Percentiles rank a stretch among this genome's conserved stretches.
phyloP scores from a whole-genome alignment of 2,113 vertebrate species.

The Kryptolebias marmoratus region DNA sequence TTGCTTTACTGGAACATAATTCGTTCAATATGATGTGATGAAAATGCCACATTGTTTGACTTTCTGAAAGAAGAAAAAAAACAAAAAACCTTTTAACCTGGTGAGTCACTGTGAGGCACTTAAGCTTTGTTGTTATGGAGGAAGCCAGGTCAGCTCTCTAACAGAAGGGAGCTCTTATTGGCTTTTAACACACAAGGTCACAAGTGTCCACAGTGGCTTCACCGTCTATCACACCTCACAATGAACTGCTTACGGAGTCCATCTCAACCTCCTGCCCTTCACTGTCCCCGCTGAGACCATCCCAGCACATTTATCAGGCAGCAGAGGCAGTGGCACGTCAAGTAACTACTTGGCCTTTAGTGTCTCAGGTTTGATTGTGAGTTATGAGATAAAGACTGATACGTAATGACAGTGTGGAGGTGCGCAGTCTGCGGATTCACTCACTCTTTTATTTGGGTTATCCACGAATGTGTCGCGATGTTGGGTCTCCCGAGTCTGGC shows the following conservation, averaged over 20 bases:
- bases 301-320: conserved; percentile 66
- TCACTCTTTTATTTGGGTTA: too few species aligned
- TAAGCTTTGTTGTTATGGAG: conserved; percentile 22
- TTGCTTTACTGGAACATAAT: conserved; percentile 13
- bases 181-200: conserved; percentile 66
- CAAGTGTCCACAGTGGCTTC: conserved; percentile 38
- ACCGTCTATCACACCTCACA: conserved; percentile 69
- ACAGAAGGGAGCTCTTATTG: conserved; percentile 64
- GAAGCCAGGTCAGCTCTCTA: conserved; percentile 48
- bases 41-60: conserved; percentile 59
- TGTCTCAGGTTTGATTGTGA: conserved; percentile 64
- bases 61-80: conserved; percentile 29
- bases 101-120: conserved; percentile 19
- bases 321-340: conserved; percentile 56
- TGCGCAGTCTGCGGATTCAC: too few species aligned
- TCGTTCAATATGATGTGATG: conserved; percentile 37
- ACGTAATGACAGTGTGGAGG: conserved; percentile 30
- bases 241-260: conserved; percentile 69
- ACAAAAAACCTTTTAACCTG: conserved; percentile 31
- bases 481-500: conserved; percentile 6
- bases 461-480: too few species aligned
- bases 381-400: conserved; percentile 68
- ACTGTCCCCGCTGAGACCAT: conserved; percentile 46
- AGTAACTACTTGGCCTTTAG: conserved; percentile 65
- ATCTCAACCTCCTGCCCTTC: conserved; percentile 55